Percentiles rank a stretch among this genome's conserved stretches.
These are phyloP conservation scores for Piscicola geometra DNA, from an alignment of 2,888 invertebrate genomes.

Conservation along the genomic window DNA sequence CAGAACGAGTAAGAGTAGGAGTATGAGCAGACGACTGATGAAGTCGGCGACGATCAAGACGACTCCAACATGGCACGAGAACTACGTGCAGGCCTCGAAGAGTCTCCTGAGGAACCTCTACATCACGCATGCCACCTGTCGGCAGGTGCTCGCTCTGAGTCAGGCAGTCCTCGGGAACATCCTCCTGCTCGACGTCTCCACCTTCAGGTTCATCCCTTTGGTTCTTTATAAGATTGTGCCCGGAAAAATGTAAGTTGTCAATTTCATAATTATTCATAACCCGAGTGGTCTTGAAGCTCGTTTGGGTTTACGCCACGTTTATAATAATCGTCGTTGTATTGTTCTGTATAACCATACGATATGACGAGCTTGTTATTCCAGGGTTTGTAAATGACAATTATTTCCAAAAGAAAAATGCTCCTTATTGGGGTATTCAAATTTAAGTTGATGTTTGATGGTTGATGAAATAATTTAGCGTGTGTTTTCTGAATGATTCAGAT, in stretches of 20 bases:
- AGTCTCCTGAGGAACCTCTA: slow-evolving; percentile 50
- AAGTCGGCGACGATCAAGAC: neutral
- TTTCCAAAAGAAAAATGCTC: slow-evolving; percentile 38
- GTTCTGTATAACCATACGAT: too few species aligned
- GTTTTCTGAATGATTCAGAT: too few species aligned
- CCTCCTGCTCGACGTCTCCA: slow-evolving; percentile 17
- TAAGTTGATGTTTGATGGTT: too few species aligned
- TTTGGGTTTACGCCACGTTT: too few species aligned
- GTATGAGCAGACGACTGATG: neutral
- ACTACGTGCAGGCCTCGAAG: slow-evolving; percentile 47
- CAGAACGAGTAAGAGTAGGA: neutral
- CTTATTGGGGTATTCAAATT: slow-evolving; percentile 52
- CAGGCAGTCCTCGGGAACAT: slow-evolving; percentile 51
- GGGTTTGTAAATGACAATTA: too few species aligned
- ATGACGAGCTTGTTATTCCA: too few species aligned
- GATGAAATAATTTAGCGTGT: too few species aligned
- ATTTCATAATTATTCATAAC: too few species aligned
- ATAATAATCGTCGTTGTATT: too few species aligned
- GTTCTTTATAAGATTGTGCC: too few species aligned
- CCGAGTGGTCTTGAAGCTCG: too few species aligned
- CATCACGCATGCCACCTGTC: slow-evolving; percentile 53
- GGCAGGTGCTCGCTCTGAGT: slow-evolving; percentile 54
- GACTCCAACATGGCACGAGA: slow-evolving; percentile 50
- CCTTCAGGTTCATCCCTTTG: slow-evolving; percentile 22
- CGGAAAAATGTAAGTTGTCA: too few species aligned